Conservation (phyloP, 1,140 invertebrate species). For the Euborellia annulipes region DNA sequence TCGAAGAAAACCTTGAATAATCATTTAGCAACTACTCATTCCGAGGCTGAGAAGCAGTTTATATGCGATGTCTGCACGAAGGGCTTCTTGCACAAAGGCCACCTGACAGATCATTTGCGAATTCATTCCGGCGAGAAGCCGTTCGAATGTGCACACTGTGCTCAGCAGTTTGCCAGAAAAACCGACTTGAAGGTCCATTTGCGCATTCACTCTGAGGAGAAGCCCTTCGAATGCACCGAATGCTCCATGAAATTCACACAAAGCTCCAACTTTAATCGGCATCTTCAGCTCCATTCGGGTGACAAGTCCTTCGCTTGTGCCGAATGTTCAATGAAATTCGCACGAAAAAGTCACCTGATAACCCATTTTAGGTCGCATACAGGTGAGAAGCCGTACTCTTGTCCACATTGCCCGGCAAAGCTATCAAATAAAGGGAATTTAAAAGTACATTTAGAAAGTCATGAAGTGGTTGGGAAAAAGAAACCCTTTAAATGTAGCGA, state of each 20-base stretch:
- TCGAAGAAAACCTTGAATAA: too few relatives aligned
- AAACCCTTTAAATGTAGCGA: too few relatives aligned
- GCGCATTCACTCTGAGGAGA: constrained; percentile 15
- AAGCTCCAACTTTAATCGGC: constrained; percentile 4
- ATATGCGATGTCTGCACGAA: constrained; percentile 51
- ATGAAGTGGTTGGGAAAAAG: too few relatives aligned
- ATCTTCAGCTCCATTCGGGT: constrained; percentile 25
- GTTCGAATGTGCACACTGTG: constrained; percentile 8
- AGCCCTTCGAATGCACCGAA: too few relatives aligned
- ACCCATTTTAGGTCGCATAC: constrained; percentile 62
- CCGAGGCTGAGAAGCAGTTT: constrained; percentile 41
- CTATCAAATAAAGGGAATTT: constrained; percentile 37
- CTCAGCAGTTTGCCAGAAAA: constrained; percentile 44
- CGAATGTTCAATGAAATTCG: constrained; percentile 52
- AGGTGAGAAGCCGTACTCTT: constrained; percentile 51
- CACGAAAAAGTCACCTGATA: constrained; percentile 65
- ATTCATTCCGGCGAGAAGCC: too few relatives aligned
- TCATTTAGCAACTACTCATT: constrained; percentile 17
- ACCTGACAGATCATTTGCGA: constrained; percentile 26
- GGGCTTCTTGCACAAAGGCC: constrained; percentile 56
- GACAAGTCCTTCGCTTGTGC: constrained; percentile 69
- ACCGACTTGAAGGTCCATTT: constrained; percentile 16
- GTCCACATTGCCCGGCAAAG: constrained; percentile 52
- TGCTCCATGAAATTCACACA: constrained; percentile 45
- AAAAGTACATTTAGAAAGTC: too few relatives aligned